phyloP scores from a whole-genome alignment of 2,888 invertebrate genomes.

The Apamea sordens region DNA sequence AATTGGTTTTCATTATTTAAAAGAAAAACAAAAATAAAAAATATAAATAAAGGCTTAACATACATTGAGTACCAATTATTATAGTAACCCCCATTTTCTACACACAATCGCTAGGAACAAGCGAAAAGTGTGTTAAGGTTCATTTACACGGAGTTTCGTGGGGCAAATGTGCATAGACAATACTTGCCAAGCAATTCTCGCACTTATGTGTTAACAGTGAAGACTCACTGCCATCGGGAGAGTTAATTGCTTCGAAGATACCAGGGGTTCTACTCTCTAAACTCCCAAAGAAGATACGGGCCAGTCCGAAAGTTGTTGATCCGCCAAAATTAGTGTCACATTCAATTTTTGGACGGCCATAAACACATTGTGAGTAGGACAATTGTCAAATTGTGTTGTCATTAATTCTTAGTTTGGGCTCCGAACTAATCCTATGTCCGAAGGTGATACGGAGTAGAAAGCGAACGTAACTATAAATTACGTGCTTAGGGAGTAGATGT shows the following conservation, averaged over 20 bases:
- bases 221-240: not conserved
- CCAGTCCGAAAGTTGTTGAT: not conserved
- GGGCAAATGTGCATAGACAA: not conserved
- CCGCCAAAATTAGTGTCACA: not conserved
- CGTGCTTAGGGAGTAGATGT: no score
- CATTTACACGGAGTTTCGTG: not conserved
- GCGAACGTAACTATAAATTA: no score
- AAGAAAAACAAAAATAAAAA: conserved; percentile 4
- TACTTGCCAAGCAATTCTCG: not conserved
- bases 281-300: no score
- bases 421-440: no score
- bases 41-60: no score
- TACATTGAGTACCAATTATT: conserved; percentile 7
- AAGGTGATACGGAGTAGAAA: no score
- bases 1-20: conserved; percentile 9
- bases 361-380: not conserved
- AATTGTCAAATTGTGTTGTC: no score
- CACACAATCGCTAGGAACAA: not conserved
- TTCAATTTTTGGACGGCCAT: not conserved
- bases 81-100: no score
- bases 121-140: not conserved
- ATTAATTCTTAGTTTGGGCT: no score
- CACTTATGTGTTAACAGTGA: not conserved
- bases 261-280: no score
- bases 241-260: not conserved